Percentiles rank a stretch among this genome's conserved stretches.
phyloP scores from a whole-genome alignment of 2,797 vertebrate species.

The Crocidura indochinensis region DNA sequence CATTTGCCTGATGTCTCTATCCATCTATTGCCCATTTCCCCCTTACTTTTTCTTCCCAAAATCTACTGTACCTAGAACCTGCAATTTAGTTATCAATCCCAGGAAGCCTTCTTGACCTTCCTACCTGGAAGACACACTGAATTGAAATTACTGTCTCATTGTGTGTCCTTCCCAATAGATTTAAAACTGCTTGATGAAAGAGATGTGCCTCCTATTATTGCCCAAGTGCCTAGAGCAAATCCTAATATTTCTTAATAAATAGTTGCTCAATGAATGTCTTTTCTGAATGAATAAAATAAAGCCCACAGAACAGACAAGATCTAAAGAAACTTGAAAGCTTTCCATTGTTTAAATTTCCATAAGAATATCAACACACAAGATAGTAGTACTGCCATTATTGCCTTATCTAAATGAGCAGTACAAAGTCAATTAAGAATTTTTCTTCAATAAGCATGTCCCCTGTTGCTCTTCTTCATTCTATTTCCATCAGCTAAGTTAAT shows the following conservation, averaged over 20 bases:
- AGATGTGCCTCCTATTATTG: slow-evolving; percentile 3
- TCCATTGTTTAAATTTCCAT: neutral
- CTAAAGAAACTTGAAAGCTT: neutral
- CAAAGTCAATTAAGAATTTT: neutral
- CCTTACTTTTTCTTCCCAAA: neutral
- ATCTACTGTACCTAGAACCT: slow-evolving; percentile 9
- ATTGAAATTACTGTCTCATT: neutral
- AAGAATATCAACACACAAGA: neutral
- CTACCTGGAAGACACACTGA: neutral
- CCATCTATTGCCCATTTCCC: neutral
- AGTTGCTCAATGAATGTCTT: slow-evolving; percentile 14
- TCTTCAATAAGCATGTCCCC: neutral
- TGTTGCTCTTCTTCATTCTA: neutral
- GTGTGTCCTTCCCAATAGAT: neutral
- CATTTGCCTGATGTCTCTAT: slow-evolving; percentile 51
- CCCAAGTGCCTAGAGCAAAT: neutral
- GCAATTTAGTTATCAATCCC: neutral
- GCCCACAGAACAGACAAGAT: slow-evolving; percentile 8
- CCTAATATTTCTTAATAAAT: neutral
- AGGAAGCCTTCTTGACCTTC: neutral
- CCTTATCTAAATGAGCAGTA: neutral
- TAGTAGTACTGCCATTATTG: too few relatives aligned
- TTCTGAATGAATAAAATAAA: slow-evolving; percentile 30
- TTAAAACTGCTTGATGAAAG: neutral
- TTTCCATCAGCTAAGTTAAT: neutral